Percentiles rank a stretch among this genome's conserved stretches.
phyloP scores from a whole-genome alignment of 2,113 vertebrate species.

The Toxotes chatareus region DNA sequence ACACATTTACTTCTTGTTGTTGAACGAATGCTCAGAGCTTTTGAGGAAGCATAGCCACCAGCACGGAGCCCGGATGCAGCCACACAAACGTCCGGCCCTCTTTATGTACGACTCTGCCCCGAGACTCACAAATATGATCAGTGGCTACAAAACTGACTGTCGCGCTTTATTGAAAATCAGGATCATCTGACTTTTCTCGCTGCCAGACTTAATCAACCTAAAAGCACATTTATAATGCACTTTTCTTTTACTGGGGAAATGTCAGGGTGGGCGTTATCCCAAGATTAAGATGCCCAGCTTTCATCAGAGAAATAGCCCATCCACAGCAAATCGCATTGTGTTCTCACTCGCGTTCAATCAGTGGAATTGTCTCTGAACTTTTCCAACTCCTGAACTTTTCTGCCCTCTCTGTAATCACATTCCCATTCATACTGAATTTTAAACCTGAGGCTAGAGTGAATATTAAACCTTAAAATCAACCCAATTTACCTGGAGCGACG shows the following conservation, averaged over 20 bases:
- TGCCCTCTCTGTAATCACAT: constrained; percentile 60
- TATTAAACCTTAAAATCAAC: constrained; percentile 49
- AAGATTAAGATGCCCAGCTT: constrained; percentile 64
- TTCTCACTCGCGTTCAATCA: constrained; percentile 71
- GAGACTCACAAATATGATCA: constrained; percentile 20
- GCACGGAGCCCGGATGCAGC: background rate
- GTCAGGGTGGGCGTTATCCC: constrained; percentile 54
- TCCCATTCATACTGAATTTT: constrained; percentile 59
- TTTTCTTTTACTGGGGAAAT: constrained; percentile 68
- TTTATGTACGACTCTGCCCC: background rate
- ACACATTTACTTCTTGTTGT: background rate
- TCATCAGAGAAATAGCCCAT: constrained; percentile 72
- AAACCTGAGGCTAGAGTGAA: constrained; percentile 30
- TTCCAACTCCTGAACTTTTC: constrained; percentile 52
- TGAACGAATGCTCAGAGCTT: background rate
- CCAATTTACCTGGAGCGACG: constrained; percentile 33
- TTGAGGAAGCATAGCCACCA: too few relatives aligned
- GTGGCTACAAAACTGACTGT: constrained; percentile 1
- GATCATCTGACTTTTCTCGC: constrained; percentile 39
- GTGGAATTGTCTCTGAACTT: constrained; percentile 64
- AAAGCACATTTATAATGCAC: constrained; percentile 79
- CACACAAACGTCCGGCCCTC: background rate
- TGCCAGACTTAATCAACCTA: constrained; percentile 74
- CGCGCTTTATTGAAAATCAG: constrained; percentile 53
- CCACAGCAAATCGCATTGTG: constrained; percentile 65